These are phyloP conservation scores for Manis pentadactyla DNA, from an alignment of 2,797 vertebrate species.

Conservation along the genomic window DNA sequence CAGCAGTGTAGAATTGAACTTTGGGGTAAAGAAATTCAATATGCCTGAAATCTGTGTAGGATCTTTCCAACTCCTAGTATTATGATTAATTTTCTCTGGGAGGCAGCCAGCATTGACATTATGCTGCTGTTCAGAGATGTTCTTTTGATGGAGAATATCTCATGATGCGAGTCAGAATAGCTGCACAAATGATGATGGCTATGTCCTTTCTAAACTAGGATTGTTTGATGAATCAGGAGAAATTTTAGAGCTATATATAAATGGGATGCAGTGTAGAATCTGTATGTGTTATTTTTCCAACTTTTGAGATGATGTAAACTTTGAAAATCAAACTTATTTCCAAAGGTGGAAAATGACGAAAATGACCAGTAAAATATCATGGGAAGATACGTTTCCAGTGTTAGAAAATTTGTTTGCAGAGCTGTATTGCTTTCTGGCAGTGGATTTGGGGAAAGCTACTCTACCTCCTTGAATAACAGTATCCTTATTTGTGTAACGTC, in stretches of 20 bases:
- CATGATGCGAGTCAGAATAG: not conserved
- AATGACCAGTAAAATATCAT: not conserved
- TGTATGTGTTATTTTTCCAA: not conserved
- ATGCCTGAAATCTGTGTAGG: slow-evolving; percentile 58
- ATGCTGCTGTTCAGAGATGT: not conserved
- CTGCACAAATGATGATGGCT: not conserved
- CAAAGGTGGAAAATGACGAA: not conserved
- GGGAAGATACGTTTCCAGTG: not conserved
- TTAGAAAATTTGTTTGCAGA: not conserved
- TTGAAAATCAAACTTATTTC: not conserved
- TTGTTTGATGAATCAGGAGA: slow-evolving; percentile 22
- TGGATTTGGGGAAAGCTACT: not conserved
- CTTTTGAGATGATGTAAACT: not conserved
- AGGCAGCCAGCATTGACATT: slow-evolving; percentile 9
- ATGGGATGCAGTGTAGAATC: not conserved
- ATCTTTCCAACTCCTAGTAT: slow-evolving; percentile 63
- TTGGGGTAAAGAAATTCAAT: slow-evolving; percentile 66
- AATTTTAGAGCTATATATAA: not conserved
- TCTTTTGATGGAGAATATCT: slow-evolving; percentile 53
- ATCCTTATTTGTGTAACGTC: not conserved
- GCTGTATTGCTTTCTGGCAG: not conserved
- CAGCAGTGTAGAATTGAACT: slow-evolving; percentile 53
- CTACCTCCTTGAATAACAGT: not conserved
- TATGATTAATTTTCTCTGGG: slow-evolving; percentile 67
- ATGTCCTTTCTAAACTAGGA: not conserved